Evolutionary conservation across 2,113 vertebrate species (phyloP).

Genomic region (Heterocephalus glaber): DNA sequence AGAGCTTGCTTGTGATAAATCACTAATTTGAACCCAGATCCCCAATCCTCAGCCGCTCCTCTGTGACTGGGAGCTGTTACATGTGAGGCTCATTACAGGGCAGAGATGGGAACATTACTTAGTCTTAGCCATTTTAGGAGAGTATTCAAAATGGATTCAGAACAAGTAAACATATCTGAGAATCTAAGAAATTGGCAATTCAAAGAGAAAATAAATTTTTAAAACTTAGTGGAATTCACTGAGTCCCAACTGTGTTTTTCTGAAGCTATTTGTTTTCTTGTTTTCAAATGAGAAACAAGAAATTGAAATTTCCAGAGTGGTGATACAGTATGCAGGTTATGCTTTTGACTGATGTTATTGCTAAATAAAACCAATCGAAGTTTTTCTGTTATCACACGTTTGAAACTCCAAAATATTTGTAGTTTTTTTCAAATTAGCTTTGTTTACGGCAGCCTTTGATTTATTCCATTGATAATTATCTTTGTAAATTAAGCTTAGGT

Average conservation of each 20-base stretch:
- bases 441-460: neutral
- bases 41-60: neutral
- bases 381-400: neutral
- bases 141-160: neutral
- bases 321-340: neutral
- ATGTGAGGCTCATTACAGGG: neutral
- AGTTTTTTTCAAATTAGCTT: neutral
- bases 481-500: neutral
- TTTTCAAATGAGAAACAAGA: neutral
- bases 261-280: neutral
- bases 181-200: neutral
- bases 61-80: neutral
- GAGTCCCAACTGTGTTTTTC: constrained; percentile 27
- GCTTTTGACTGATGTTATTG: neutral
- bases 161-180: neutral
- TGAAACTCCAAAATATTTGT: neutral
- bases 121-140: neutral
- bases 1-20: neutral
- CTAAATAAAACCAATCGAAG: neutral
- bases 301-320: neutral
- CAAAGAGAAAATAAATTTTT: constrained; percentile 4
- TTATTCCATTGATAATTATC: neutral
- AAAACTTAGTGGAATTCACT: neutral
- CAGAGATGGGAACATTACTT: neutral
- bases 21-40: neutral